Evolutionary conservation across 1,140 invertebrate genomes (phyloP).

Genomic region (Diorhabda sublineata): DNA sequence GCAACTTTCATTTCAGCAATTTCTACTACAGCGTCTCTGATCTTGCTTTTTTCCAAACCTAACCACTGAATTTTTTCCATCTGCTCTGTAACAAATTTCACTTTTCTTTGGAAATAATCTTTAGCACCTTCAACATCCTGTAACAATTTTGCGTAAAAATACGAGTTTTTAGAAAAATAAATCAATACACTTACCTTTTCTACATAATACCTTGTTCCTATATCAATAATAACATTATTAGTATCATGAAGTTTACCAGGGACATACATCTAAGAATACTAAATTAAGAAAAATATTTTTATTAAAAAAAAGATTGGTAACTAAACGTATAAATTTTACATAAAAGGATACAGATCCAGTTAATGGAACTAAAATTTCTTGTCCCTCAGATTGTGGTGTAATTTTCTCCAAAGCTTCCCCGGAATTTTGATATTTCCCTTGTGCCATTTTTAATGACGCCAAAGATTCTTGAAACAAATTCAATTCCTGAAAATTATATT

Average conservation of each 20-base stretch:
- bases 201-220: constrained; percentile 94
- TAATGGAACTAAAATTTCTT: constrained; percentile 83
- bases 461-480: constrained; percentile 82
- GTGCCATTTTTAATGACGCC: constrained; percentile 82
- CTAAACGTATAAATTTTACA: no score
- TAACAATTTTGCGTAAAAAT: constrained; percentile 34
- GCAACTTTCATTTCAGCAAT: constrained; percentile 67
- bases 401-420: constrained; percentile 80
- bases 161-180: background rate
- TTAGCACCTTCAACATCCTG: constrained; percentile 74
- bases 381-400: constrained; percentile 66
- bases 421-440: constrained; percentile 85
- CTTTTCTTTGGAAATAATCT: constrained; percentile 89
- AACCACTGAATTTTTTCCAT: constrained; percentile 89
- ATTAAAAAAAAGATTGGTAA: no score
- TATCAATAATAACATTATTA: constrained; percentile 83
- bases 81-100: constrained; percentile 86
- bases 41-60: constrained; percentile 79
- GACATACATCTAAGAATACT: constrained; percentile 77
- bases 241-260: constrained; percentile 78
- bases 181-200: constrained; percentile 64
- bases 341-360: constrained; percentile 74
- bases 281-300: constrained; percentile 28
- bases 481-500: constrained; percentile 65
- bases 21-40: constrained; percentile 72